phyloP scores from a whole-genome alignment of 2,797 vertebrate species.

The Capromys pilorides region DNA sequence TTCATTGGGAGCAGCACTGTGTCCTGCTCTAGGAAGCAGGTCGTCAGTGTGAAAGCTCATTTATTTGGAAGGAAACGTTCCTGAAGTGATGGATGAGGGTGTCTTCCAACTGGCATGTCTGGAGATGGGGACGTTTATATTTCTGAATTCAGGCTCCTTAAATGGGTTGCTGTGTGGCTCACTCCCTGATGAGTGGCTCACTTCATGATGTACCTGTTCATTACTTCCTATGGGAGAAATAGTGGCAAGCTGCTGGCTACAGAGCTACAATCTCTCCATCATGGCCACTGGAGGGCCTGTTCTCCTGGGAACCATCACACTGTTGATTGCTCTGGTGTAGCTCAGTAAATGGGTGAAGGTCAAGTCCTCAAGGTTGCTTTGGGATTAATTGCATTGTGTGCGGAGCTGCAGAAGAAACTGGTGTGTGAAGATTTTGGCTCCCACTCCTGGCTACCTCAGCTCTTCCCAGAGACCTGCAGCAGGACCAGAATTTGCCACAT shows the following conservation, averaged over 20 bases:
- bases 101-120: background rate
- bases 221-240: conserved; percentile 51
- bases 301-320: background rate
- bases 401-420: background rate
- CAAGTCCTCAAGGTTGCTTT: background rate
- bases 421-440: background rate
- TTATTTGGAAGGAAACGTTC: conserved; percentile 34
- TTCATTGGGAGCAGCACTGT: background rate
- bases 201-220: conserved; percentile 36
- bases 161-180: background rate
- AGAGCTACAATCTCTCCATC: background rate
- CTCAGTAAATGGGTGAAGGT: conserved; percentile 1
- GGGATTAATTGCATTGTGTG: background rate
- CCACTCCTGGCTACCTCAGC: background rate
- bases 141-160: conserved; percentile 50
- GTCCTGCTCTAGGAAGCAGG: conserved; percentile 34
- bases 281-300: background rate
- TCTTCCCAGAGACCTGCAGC: background rate
- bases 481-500: background rate
- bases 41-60: conserved; percentile 38
- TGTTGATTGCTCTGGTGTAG: background rate
- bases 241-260: background rate
- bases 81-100: conserved; percentile 55
- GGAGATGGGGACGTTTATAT: conserved; percentile 37
- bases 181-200: too few relatives aligned